Base-by-base conservation (phyloP, 2,113 vertebrate genomes). In the Junco hyemalis region DNA sequence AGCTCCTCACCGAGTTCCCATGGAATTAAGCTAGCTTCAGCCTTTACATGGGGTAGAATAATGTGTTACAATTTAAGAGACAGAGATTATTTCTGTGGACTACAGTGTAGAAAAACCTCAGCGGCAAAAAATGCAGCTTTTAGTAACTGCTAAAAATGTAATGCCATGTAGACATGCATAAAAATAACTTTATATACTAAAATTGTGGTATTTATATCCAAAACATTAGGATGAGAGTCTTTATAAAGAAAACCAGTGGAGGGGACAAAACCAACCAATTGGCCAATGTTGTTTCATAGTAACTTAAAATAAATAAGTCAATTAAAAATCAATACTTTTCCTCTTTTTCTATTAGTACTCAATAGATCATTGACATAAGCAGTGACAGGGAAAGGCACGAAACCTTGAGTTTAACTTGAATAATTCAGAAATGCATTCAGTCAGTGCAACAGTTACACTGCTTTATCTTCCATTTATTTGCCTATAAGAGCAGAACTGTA, bases 231-330 rank as follows among this genome's bases (percentile, higher is more conserved):
- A 63, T 45, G 12, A 31, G 12, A 33, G 3, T 68, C 11, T 78
- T 78, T 31, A 50, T 40, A 59, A 73, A 70, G 38, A 40, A 7
- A 45, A 64, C 12, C 8, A 20, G 12, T 5, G 3, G 18, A 53
- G 13, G 5, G 3, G 6, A 35, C 1, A 18, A 59, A 44, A 9
- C 7, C 7, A 35, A 18, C 15, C 15, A 12, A 15, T 15, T 3
- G 6, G 9, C 16, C 78, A 36, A 24, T 72, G 9, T 11, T 56
- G 38, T 70, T 73, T 77, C 38, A 22, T 48, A 36, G 21, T 19
- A 71, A 64, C 10, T 68, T 50, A 25, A 8, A 48, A 66, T 47
- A 40, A 50, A 59, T 44, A 53, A 47, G 9, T 60, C 28, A 60
- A n/a, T 47, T 61, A 42, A 50, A 71, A 88, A 47, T 57, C 3